Base-by-base conservation (phyloP, 2,113 vertebrate species). In the Mugil cephalus region DNA sequence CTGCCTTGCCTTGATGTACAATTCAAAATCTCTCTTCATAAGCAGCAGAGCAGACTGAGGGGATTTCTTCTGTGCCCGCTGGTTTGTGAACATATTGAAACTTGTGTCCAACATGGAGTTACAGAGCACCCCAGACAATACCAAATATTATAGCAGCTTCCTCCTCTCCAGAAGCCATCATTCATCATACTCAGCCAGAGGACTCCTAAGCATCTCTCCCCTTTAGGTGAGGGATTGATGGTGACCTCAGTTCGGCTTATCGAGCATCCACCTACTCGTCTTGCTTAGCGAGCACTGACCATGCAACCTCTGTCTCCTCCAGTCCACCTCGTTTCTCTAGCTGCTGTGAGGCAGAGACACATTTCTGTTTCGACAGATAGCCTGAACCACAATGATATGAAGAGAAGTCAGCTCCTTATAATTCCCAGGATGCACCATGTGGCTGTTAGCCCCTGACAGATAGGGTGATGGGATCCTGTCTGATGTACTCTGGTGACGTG, bases 191-290 rank as follows among this genome's bases (percentile, higher is more conserved):
- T 65, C 59, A 74, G 87, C 74, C 78, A 70, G 53, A 75, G 46
- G 54, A 63, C 56, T 80, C 60, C n/a, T 74, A 59, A 83, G 63
- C 61, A 64, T 65, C 69, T 54, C 69, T 58, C 54, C 24, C 85
- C 82, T 66, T 60, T 47, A 74, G 79, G 48, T 71, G 71, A 69
- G 70, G 86, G 86, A 90, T 84, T 87, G 85, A 92, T 88, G 79
- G 83, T 80, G 83, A 87, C 88, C 86, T 87, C 69, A 79, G 65
- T 68, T 74, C 51, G 67, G 62, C 77, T 89, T 88, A 86, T 79
- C 9, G 66, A 85, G 69, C 43, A 24, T 68, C 75, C 71, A 72
- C 73, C 58, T 65, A 58, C 73, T 84, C 80, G 51, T 74, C 76
- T 65, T 66, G 65, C 61, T 58, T 15, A 51, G 77, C 1, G 18